Evolutionary conservation across 2,797 vertebrate genomes (phyloP).

Genomic region (Sebastes alutus): DNA sequence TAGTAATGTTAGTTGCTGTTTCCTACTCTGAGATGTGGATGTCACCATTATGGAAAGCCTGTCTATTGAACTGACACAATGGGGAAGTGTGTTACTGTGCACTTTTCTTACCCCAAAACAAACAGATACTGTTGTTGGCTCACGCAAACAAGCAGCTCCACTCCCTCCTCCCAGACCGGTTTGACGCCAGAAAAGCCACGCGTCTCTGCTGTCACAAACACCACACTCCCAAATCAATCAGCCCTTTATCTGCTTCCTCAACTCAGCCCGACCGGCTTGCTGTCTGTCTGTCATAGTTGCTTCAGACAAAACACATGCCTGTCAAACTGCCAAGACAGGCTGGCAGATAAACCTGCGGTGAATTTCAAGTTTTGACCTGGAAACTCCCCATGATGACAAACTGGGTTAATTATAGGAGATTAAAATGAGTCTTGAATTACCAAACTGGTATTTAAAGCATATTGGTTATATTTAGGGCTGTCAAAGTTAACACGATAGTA

Average conservation of each 20-base stretch:
- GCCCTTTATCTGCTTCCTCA: slow-evolving; percentile 59
- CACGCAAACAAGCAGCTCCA: slow-evolving; percentile 39
- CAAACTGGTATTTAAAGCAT: neutral
- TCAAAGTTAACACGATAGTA: too few species aligned
- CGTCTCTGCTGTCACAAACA: slow-evolving; percentile 47
- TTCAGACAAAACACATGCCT: slow-evolving; percentile 12
- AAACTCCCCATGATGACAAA: neutral
- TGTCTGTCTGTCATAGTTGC: slow-evolving; percentile 33
- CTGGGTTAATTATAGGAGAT: neutral
- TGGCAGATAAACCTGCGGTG: neutral
- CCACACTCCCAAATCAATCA: slow-evolving; percentile 52
- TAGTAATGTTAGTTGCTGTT: slow-evolving; percentile 1
- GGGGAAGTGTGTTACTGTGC: slow-evolving; percentile 35
- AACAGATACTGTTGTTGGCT: slow-evolving; percentile 58
- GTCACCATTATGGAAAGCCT: slow-evolving; percentile 36
- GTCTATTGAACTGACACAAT: slow-evolving; percentile 44
- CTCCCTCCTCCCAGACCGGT: slow-evolving; percentile 62
- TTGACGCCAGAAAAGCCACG: slow-evolving; percentile 55
- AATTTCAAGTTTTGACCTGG: neutral
- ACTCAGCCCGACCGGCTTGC: neutral
- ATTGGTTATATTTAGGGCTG: neutral
- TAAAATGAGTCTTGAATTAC: neutral
- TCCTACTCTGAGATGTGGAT: slow-evolving; percentile 33
- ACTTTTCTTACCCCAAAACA: slow-evolving; percentile 57
- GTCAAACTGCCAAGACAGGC: slow-evolving; percentile 20